Conservation (phyloP, 1,140 invertebrate genomes). For the Holotrichia oblita region DNA sequence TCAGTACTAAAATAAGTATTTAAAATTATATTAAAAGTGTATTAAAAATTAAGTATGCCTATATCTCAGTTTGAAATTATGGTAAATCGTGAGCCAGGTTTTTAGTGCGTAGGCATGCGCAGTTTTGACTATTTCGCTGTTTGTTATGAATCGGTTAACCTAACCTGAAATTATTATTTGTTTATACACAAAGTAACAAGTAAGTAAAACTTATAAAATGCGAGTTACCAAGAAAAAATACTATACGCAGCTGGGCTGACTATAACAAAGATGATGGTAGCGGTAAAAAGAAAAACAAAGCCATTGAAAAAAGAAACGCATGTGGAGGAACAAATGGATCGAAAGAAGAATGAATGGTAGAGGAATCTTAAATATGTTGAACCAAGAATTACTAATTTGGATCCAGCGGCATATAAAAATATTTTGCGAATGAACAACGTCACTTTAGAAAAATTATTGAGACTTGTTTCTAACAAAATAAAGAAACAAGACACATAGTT, state of each 20-base stretch:
- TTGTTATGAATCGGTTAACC: not conserved
- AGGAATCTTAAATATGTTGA: constrained; percentile 46
- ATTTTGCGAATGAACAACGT: constrained; percentile 44
- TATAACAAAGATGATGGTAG: constrained; percentile 1
- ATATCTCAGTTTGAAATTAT: constrained; percentile 6
- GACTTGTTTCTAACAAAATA: constrained; percentile 32
- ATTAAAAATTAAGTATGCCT: no score
- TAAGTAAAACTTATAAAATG: not conserved
- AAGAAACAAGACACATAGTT: constrained; percentile 39
- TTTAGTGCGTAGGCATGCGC: constrained; percentile 1
- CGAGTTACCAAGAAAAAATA: not conserved
- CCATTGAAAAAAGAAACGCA: constrained; percentile 7
- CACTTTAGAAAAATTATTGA: constrained; percentile 44
- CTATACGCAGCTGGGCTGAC: not conserved
- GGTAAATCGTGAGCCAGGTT: not conserved
- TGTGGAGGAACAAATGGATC: constrained; percentile 42
- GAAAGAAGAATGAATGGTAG: constrained; percentile 39
- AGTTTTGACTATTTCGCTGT: constrained; percentile 2
- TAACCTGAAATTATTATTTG: constrained; percentile 4
- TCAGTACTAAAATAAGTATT: not conserved
- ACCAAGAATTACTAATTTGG: constrained; percentile 42
- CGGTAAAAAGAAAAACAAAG: not conserved
- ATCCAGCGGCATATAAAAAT: constrained; percentile 44
- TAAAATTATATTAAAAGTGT: no score
- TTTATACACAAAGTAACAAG: not conserved